Base-by-base conservation (phyloP, 2,888 invertebrate species). In the Melinopterus prodromus region DNA sequence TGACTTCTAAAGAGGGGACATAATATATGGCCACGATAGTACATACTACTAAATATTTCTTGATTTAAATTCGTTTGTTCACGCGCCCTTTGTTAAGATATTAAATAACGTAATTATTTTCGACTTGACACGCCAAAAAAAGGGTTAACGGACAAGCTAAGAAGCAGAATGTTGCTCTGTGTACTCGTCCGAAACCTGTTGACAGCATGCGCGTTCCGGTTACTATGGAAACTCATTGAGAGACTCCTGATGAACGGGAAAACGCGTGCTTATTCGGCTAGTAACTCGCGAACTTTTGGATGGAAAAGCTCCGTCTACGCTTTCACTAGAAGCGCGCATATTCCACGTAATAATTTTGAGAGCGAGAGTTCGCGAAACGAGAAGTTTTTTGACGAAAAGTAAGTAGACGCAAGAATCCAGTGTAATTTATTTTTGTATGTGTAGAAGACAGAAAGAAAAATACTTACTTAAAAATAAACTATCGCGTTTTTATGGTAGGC, bases 211-310 rank as follows among this genome's bases (percentile, higher is more conserved):
- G 26, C 74, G 74, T 26, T 14, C 15, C 35, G 35, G 74, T 74
- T 37, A 37, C 74, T 9, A 74, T 74, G 74, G 74, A 6, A 37
- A 74, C 37, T 35, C 74, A 74, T 74, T 74, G 35, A 72, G 74
- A 74, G n/a, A 12, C 36, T 35, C 7, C 15, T 12, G 71, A 16
- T 74, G 74, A 74, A 26, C 74, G 74, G 35, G 26, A 37, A 74
- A 26, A 12, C 53, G 53, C n/a, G n/a, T 35, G 9, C 35, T 9
- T 26, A n/a, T 74, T 74, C 35, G 15, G 74, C 37, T 74, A 74
- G 74, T 74, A 74, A 16, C 35, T 37, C 74, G 74, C n/a, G 74
- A 35, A 74, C 35, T 36, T 26, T 37, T 16, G 5, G 26, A 74
- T 9, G 14, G 12, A 74, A 37, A 26, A 37, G 74, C 53, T 7